Evolutionary conservation across 2,797 vertebrate genomes (phyloP).

Genomic region (Micromesistius poutassou): DNA sequence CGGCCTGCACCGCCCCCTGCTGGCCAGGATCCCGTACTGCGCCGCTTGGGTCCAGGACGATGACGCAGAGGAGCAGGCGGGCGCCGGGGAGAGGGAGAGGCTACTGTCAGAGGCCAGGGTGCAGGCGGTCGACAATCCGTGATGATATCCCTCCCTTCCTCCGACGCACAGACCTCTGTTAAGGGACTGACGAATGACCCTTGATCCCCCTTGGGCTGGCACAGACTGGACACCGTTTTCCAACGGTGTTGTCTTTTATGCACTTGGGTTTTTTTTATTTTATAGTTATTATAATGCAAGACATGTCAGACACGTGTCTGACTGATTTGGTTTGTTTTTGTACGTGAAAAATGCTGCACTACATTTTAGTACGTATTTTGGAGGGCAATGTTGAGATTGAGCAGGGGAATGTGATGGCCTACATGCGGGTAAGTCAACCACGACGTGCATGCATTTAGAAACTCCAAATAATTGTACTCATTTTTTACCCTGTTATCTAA

Average conservation of each 20-base stretch:
- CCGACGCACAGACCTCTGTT: not conserved
- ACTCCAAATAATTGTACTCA: not conserved
- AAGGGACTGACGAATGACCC: not conserved
- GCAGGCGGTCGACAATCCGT: slow-evolving; percentile 33
- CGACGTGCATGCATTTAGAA: not conserved
- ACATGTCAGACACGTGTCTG: not conserved
- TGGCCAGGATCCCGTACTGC: slow-evolving; percentile 65
- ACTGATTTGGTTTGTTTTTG: not conserved
- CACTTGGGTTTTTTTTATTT: not conserved
- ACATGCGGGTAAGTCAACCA: not conserved
- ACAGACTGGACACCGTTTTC: not conserved
- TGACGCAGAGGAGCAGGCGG: slow-evolving; percentile 30
- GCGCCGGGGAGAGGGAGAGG: slow-evolving; percentile 58
- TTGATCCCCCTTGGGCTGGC: not conserved
- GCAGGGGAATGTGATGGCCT: not conserved
- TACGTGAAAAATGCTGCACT: not conserved
- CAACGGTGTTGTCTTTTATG: not conserved
- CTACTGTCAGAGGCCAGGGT: slow-evolving; percentile 53
- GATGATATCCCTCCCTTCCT: not conserved
- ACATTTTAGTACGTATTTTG: not conserved
- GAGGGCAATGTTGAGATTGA: not conserved
- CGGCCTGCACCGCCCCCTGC: slow-evolving; percentile 80
- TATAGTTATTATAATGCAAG: not conserved
- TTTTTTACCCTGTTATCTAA: not conserved
- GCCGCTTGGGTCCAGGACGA: not conserved